Conservation (phyloP, 2,797 vertebrate species). For the Chloroceryle amazona region DNA sequence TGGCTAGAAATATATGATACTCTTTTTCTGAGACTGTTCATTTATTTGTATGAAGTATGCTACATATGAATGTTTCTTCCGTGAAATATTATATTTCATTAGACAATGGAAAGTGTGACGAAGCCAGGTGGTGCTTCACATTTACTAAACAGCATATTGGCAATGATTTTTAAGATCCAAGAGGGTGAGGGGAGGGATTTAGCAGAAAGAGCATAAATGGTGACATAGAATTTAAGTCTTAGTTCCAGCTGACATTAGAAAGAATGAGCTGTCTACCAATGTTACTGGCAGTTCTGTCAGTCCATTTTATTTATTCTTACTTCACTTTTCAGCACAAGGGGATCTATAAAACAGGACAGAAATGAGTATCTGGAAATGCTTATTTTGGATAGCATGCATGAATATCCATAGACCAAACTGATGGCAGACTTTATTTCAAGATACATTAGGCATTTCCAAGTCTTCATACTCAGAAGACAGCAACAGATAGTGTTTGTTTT, state of each 20-base stretch:
- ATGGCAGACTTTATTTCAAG: conserved; percentile 42
- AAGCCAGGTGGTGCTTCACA: background rate
- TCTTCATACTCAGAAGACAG: conserved; percentile 15
- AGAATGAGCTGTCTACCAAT: background rate
- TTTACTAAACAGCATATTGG: background rate
- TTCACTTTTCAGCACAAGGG: background rate
- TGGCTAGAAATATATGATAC: background rate
- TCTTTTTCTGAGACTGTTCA: background rate
- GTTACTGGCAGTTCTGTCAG: background rate
- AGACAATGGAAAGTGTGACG: background rate
- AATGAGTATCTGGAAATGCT: conserved; percentile 39
- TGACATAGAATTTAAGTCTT: background rate
- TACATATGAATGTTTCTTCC: background rate
- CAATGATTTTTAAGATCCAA: background rate
- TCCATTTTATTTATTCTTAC: conserved; percentile 3
- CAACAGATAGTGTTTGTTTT: conserved; percentile 43
- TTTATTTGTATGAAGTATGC: background rate
- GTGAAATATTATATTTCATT: background rate
- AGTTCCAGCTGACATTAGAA: background rate
- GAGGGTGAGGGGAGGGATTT: background rate
- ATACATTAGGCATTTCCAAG: conserved; percentile 13
- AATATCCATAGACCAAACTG: conserved; percentile 50
- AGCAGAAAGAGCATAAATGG: background rate
- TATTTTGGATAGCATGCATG: conserved; percentile 40
- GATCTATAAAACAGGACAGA: background rate